Evolutionary conservation across 1,140 invertebrate species (phyloP), one percentile per base, ranked within the genome.

Genomic region (Neuroterus valhalla): DNA sequence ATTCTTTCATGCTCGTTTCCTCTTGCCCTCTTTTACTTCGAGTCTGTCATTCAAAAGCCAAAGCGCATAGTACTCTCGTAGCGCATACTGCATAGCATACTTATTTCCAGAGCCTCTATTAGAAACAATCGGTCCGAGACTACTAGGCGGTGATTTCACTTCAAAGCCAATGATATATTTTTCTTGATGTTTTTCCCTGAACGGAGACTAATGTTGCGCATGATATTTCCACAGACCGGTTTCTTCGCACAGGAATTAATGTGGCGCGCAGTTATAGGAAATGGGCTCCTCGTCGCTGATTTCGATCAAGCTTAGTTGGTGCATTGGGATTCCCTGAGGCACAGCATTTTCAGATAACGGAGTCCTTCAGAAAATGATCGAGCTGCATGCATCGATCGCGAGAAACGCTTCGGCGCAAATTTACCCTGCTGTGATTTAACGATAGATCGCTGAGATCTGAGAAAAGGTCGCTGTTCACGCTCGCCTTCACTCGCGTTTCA

Each of bases 401-500:
- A 23, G 31, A 62, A 62, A 62, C 26, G 14, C 55, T 62, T 62
- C 55, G 23, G 55, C 55, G 55, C 31, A 62, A 62, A 62, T 62
- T 38, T 62, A 62, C 31, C 26, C 55, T 26, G 12, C 21, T 55
- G 23, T 10, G 55, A 62, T 62, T 26, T 15, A 62, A n/a, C 55
- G 55, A 62, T 62, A 31, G 23, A 62, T 62, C 15, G 55, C 55
- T 5, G 55, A 62, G 55, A 62, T 23, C 55, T 5, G 55, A 62
- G 55, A 62, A 62, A 62, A 62, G 55, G 55, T 62, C 55, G 55
- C 55, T 23, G 55, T 62, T 62, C 55, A 62, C 55, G 55, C 55
- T 62, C 55, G 23, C 55, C 55, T 62, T 62, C 55, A 62, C 55
- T 62, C 55, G 14, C n/a, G 31, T 62, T 62, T 62, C 26, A 62